Conservation (phyloP, 2,797 vertebrate species). For the Halcyon chelicuti region DNA sequence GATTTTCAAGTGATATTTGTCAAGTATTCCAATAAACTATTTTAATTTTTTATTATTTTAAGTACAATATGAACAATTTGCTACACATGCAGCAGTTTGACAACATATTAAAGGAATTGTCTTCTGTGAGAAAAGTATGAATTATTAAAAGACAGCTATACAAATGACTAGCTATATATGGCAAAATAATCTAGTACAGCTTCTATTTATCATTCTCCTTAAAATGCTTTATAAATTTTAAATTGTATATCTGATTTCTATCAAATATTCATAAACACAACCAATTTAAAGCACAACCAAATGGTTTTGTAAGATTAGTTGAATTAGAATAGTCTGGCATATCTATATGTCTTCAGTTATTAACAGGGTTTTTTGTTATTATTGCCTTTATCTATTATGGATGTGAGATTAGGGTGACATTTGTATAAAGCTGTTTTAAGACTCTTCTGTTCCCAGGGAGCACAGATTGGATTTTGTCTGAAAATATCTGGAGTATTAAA, state of each 20-base stretch:
- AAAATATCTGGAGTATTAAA: neutral
- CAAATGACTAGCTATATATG: neutral
- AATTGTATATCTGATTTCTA: neutral
- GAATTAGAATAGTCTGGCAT: neutral
- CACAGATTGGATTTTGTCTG: neutral
- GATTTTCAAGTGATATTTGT: neutral
- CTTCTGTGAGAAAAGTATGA: neutral
- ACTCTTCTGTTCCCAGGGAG: neutral
- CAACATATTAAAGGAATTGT: neutral
- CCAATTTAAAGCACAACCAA: neutral
- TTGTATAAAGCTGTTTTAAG: neutral
- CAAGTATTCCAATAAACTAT: neutral
- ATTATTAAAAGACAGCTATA: neutral
- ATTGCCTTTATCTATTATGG: neutral
- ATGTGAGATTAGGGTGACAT: neutral
- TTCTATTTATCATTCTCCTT: neutral
- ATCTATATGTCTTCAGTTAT: neutral
- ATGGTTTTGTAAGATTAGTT: neutral
- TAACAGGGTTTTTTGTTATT: neutral
- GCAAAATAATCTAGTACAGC: neutral
- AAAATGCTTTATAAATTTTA: neutral
- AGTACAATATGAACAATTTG: neutral
- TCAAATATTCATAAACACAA: neutral
- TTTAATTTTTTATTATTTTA: neutral
- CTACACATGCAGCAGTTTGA: neutral